Percentiles rank a stretch among this genome's conserved stretches.
Evolutionary conservation across 2,888 invertebrate species (phyloP).

Genomic region (Allolobophora icterica): DNA sequence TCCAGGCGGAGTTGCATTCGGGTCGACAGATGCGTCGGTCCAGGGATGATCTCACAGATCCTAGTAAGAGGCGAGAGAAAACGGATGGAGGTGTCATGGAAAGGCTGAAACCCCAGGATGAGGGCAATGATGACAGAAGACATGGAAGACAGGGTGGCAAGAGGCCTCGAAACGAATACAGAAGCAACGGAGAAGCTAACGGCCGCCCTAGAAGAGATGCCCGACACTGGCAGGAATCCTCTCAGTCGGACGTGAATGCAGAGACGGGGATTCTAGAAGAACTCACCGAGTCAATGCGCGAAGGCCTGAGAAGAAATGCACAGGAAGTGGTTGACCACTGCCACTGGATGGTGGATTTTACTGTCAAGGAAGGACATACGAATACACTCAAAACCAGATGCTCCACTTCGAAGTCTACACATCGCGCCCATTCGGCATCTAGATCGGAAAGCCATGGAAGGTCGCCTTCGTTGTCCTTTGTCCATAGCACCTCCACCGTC

Average conservation of each 20-base stretch:
- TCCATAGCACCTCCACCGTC: no score
- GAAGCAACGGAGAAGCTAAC: conserved; percentile 6
- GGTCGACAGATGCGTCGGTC: conserved; percentile 49
- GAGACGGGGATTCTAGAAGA: no score
- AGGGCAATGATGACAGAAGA: conserved; percentile 41
- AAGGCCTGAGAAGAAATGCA: no score
- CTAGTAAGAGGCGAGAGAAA: conserved; percentile 50
- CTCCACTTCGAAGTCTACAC: no score
- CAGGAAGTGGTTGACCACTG: no score
- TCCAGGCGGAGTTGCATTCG: background rate
- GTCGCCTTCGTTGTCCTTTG: no score
- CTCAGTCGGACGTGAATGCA: background rate
- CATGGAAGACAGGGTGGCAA: conserved; percentile 28
- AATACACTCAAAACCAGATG: no score
- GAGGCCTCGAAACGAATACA: background rate
- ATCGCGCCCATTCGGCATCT: no score
- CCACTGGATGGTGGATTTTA: no score
- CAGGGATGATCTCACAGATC: conserved; percentile 59
- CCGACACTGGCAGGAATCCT: background rate
- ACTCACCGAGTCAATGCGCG: no score
- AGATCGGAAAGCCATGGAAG: no score
- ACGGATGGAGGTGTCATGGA: background rate
- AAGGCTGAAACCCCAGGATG: background rate
- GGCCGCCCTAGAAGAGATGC: background rate
- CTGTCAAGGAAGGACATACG: no score